Base-by-base conservation (phyloP, 2,113 vertebrate genomes). In the Microtus ochrogaster region DNA sequence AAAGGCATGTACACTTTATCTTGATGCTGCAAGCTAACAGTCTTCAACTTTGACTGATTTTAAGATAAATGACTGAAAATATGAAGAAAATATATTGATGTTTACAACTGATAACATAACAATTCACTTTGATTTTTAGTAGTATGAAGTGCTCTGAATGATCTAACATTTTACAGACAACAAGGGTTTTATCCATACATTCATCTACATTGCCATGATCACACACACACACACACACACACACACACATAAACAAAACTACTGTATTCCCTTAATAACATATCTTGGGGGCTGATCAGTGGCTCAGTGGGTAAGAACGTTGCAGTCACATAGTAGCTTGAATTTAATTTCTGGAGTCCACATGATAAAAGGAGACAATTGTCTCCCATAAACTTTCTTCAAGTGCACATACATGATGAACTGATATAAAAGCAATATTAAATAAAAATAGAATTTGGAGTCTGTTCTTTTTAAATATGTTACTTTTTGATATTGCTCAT, bases 41-140 rank as follows among this genome's bases (percentile, higher is more conserved):
- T 63, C 70, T 83, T 63, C 66, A 88, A 44, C 78, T 94, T 91
- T 33, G 8, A 91, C 63, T 94, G 30, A 55, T 19, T 66, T 90
- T 92, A 52, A 93, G 33, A 89, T 44, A 84, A 89, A 82, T 86
- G 58, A 74, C 93, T 95, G 94, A 17, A 95, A 97, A 90, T 90
- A 93, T 61, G 55, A 81, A 36, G 22, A n/a, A 90, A 36, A 33
- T 7, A 83, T 63, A 90, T 63, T 86, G 39, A 77, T 52, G 24
- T 85, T 81, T 78, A n/a, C 1, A 66, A 19, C 78, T 89, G 39
- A 30, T 74, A 47, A 47, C 81, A 39, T 39, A 36, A 66, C 19
- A 76, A 73, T 76, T 89, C 58, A 92, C 17, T 93, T 78, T 55
- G 49, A 90, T 66, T 89, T 76, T 95, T 77, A 77, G 19, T 17